Evolutionary conservation across 2,888 invertebrate species (phyloP), one percentile per base, ranked within the genome.

Genomic region (Pardosa pseudoannulata): DNA sequence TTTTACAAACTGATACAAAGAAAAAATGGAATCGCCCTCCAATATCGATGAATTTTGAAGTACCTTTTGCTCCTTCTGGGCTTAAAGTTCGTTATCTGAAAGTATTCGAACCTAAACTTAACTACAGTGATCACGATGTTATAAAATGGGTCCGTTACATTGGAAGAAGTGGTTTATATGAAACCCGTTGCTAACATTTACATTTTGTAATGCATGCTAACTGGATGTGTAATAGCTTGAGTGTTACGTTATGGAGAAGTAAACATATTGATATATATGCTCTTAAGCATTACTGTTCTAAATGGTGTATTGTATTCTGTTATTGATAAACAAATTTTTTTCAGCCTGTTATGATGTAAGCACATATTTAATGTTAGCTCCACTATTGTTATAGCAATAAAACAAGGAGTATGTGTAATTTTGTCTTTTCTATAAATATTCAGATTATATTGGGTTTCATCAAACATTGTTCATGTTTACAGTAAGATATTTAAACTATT

Each of bases 111-210:
- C 97, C 99, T 0, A 99, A 99, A 92, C 94, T 99, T 90, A 99
- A 99, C 93, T 99, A 99, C 93, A 99, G 98, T 0, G 99, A 99
- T 93, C 99, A 99, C 91, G 99, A 99, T 92, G 99, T 99, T 89
- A 99, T 99, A 91, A 99, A 99, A 95, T 99, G 99, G 99, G 99
- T 99, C 89, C 94, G 99, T 36, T 99, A 99, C 93, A 99, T 99
- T 91, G 99, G 99, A 67, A 95, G 98, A 91, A 99, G 98, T 91
- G 99, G 99, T 81, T 94, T 99, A 65, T 99, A 99, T 92, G 99
- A 99, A 93, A 99, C 99, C 50, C 94, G 99, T 93, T 99, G 99
- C 93, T 99, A 90, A 91, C 78, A 73, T 73, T 78, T 62, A 39
- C 76, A 46, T 78, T 78, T 41, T 46, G 72, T 73, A 78, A 73